phyloP scores from a whole-genome alignment of 2,888 invertebrate genomes.

The Gari tellinella region DNA sequence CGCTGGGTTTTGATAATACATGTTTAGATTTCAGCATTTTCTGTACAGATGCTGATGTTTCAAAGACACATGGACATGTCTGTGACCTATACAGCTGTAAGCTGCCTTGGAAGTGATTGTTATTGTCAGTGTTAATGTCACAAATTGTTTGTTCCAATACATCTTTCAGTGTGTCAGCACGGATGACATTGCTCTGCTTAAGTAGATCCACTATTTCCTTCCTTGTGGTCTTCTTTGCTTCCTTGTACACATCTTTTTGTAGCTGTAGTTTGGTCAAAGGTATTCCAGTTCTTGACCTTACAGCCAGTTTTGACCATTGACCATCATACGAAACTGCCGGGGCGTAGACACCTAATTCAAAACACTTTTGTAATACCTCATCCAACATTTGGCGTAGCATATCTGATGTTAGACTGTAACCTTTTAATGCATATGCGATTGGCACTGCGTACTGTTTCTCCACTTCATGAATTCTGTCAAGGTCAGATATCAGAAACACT shows the following conservation, averaged over 20 bases:
- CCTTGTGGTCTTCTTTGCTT: slow-evolving; percentile 14
- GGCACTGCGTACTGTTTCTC: slow-evolving; percentile 35
- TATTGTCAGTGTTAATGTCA: neutral
- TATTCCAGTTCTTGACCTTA: slow-evolving; percentile 9
- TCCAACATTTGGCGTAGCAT: slow-evolving; percentile 19
- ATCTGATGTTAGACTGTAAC: slow-evolving; percentile 30
- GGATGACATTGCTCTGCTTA: neutral
- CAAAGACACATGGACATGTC: neutral
- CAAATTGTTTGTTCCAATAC: neutral
- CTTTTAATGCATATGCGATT: slow-evolving; percentile 30
- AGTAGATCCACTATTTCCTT: slow-evolving; percentile 1
- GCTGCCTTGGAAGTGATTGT: neutral
- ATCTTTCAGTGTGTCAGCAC: neutral
- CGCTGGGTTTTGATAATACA: neutral
- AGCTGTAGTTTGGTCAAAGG: slow-evolving; percentile 26
- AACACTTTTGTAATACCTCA: slow-evolving; percentile 13
- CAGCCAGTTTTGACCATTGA: slow-evolving; percentile 25
- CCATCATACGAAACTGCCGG: slow-evolving; percentile 35
- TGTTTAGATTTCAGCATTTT: no score
- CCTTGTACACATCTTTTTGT: slow-evolving; percentile 30
- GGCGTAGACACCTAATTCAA: slow-evolving; percentile 17
- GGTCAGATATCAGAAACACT: slow-evolving; percentile 31
- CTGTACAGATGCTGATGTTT: neutral
- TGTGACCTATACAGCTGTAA: neutral
- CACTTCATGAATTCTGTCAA: slow-evolving; percentile 35